These are phyloP conservation scores for Torymus texanus DNA, from an alignment of 2,888 invertebrate genomes.

Conservation along the genomic window DNA sequence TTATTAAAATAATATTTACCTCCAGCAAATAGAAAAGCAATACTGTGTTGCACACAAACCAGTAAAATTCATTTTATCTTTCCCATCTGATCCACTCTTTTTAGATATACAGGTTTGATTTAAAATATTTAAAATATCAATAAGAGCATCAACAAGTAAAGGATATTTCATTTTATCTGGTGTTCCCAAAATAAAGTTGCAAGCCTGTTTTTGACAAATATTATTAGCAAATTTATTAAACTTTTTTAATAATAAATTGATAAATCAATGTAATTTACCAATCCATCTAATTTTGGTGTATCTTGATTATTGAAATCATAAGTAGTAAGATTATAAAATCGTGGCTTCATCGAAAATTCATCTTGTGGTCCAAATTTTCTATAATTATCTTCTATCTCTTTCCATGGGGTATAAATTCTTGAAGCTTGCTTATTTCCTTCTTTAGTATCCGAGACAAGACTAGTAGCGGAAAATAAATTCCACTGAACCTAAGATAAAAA, in stretches of 20 bases:
- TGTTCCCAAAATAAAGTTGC: slow-evolving; percentile 95
- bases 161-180: slow-evolving; percentile 94
- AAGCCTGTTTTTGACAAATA: slow-evolving; percentile 78
- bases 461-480: slow-evolving; percentile 85
- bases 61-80: slow-evolving; percentile 77
- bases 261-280: slow-evolving; percentile 69
- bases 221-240: background rate
- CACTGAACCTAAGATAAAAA: slow-evolving; percentile 80
- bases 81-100: slow-evolving; percentile 65
- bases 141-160: slow-evolving; percentile 88
- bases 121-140: slow-evolving; percentile 88
- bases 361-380: slow-evolving; percentile 80
- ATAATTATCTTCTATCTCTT: slow-evolving; percentile 86
- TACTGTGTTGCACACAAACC: slow-evolving; percentile 91
- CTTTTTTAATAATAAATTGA: background rate
- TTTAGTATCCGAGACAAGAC: slow-evolving; percentile 79
- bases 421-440: slow-evolving; percentile 76
- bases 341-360: slow-evolving; percentile 86
- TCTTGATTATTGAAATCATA: slow-evolving; percentile 86
- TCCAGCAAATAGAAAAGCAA: slow-evolving; percentile 91
- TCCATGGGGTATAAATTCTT: slow-evolving; percentile 83
- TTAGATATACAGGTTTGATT: slow-evolving; percentile 78
- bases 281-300: slow-evolving; percentile 92
- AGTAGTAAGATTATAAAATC: slow-evolving; percentile 92
- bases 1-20: slow-evolving; percentile 74